A percentile compares a stretch with the other conserved stretches of the same genome.
Evolutionary conservation across 2,888 invertebrate species (phyloP).

Genomic region (Agrotis ipsilon): DNA sequence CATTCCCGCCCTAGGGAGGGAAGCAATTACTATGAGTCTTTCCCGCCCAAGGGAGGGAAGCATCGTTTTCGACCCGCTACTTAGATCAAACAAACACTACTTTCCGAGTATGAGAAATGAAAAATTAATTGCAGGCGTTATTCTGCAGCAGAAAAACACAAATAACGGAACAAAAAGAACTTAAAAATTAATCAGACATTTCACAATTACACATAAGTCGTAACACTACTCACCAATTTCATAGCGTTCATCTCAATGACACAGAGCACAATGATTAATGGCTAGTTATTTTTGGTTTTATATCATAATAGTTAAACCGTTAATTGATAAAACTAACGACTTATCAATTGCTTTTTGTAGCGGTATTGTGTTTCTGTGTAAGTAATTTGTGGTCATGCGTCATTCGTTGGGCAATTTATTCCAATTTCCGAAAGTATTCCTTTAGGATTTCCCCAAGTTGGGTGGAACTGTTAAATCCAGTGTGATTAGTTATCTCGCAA

Average conservation of each 20-base stretch:
- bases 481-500: too few relatives aligned
- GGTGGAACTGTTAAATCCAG: not conserved
- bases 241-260: conserved; percentile 51
- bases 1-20: too few relatives aligned
- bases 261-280: conserved; percentile 42
- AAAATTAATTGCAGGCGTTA: too few relatives aligned
- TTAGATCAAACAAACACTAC: too few relatives aligned
- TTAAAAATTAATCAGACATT: not conserved
- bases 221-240: conserved; percentile 48
- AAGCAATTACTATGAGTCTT: too few relatives aligned
- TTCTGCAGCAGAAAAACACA: too few relatives aligned
- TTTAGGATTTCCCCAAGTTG: conserved; percentile 31
- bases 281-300: conserved; percentile 39
- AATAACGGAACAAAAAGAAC: too few relatives aligned
- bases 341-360: conserved; percentile 37
- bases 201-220: not conserved
- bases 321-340: conserved; percentile 52
- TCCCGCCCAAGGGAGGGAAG: too few relatives aligned
- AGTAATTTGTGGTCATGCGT: conserved; percentile 52
- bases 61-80: too few relatives aligned
- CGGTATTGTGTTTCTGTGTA: conserved; percentile 34
- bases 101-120: too few relatives aligned
- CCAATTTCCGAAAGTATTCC: not conserved
- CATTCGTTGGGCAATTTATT: conserved; percentile 19
- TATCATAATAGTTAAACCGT: conserved; percentile 35